Percentiles rank a stretch among this genome's conserved stretches.
Conservation (phyloP, 2,888 invertebrate genomes). For the Phyto melanocephala region DNA sequence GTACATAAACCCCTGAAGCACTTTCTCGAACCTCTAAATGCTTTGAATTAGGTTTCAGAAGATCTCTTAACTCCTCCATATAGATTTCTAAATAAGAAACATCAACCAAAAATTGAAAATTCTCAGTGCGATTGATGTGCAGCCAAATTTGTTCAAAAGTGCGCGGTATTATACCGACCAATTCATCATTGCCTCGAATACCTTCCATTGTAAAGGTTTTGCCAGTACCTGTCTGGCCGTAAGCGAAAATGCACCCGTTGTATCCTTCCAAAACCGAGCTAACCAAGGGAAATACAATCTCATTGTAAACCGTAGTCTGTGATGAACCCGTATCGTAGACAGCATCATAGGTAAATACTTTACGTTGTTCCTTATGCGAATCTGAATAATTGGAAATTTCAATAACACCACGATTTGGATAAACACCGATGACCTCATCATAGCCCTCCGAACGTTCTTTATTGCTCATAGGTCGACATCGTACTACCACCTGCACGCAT, state of each 20-base stretch:
- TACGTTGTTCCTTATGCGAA: constrained; percentile 86
- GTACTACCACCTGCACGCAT: constrained; percentile 96
- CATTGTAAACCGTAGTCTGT: constrained; percentile 96
- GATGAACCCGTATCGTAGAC: constrained; percentile 93
- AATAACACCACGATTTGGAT: constrained; percentile 91
- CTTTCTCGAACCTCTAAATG: constrained; percentile 84
- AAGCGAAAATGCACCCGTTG: constrained; percentile 99
- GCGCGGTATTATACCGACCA: constrained; percentile 92
- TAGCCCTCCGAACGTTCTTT: constrained; percentile 84
- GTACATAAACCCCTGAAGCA: constrained; percentile 93
- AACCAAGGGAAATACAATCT: constrained; percentile 96
- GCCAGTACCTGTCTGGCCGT: constrained; percentile 99
- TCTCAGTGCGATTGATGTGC: constrained; percentile 93
- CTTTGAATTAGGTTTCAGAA: constrained; percentile 82
- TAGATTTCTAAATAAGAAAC: constrained; percentile 99
- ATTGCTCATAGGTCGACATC: constrained; percentile 96
- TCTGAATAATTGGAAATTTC: constrained; percentile 90
- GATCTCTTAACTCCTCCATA: constrained; percentile 91
- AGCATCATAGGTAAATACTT: constrained; percentile 98
- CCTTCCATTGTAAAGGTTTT: constrained; percentile 87
- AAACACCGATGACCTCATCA: constrained; percentile 86
- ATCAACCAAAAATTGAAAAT: constrained; percentile 96
- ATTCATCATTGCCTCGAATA: constrained; percentile 82
- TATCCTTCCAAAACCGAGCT: constrained; percentile 97
- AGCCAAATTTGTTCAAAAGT: constrained; percentile 98